These are phyloP conservation scores for Melangyna quadrimaculata DNA, from an alignment of 2,888 invertebrate genomes.

Conservation along the genomic window DNA sequence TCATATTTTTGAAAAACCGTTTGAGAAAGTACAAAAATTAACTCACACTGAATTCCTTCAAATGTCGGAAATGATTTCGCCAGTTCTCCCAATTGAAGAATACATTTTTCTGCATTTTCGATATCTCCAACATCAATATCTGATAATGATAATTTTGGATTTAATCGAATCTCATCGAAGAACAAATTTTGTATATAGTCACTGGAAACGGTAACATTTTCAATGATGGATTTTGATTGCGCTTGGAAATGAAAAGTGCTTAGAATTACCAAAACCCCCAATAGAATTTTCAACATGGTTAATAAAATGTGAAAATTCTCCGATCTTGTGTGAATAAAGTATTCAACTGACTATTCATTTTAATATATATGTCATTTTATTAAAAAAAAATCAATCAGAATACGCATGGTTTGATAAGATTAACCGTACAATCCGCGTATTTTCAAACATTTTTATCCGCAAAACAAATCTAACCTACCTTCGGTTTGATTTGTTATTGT, in stretches of 20 bases:
- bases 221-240: background rate
- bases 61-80: constrained; percentile 1
- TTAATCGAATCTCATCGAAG: constrained; percentile 3
- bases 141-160: background rate
- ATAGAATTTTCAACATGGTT: background rate
- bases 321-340: no score
- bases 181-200: constrained; percentile 28
- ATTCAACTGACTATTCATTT: background rate
- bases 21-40: background rate
- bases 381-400: background rate
- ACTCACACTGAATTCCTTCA: constrained; percentile 20
- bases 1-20: background rate
- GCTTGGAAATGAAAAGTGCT: background rate
- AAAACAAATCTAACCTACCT: no score
- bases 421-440: background rate
- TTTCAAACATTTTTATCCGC: no score
- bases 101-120: constrained; percentile 5
- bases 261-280: constrained; percentile 1
- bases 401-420: background rate
- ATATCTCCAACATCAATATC: background rate
- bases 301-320: background rate
- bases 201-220: constrained; percentile 30
- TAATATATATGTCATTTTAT: background rate
- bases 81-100: constrained; percentile 10
- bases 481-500: no score